Evolutionary conservation across 2,888 invertebrate species (phyloP).

Genomic region (Zootermopsis nevadensis): DNA sequence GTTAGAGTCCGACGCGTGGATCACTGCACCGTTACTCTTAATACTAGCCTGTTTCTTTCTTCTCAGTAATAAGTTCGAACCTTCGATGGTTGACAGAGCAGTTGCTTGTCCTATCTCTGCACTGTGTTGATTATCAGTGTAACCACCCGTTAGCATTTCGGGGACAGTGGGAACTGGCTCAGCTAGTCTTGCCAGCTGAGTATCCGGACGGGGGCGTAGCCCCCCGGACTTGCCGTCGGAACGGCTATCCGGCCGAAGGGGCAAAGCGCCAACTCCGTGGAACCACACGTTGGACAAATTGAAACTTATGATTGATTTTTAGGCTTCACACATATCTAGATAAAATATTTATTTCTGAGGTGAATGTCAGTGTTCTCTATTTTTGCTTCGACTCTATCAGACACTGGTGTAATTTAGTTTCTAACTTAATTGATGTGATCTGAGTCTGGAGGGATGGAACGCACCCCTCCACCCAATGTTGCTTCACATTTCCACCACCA

Average conservation of each 20-base stretch:
- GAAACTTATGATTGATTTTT: constrained; percentile 18
- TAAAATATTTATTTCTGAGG: no score
- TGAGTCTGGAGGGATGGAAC: constrained; percentile 11
- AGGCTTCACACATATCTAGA: neutral
- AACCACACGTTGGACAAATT: constrained; percentile 56
- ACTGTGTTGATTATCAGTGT: constrained; percentile 1
- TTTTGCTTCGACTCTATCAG: no score
- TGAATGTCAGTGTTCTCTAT: no score
- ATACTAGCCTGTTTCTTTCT: neutral
- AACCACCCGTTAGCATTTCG: constrained; percentile 41
- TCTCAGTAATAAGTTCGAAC: neutral
- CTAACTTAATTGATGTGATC: neutral
- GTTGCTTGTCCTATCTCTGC: neutral
- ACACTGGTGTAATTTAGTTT: neutral
- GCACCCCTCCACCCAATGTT: neutral
- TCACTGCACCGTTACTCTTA: constrained; percentile 5
- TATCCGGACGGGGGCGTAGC: constrained; percentile 45
- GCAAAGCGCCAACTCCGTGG: constrained; percentile 57
- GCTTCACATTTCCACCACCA: constrained; percentile 19
- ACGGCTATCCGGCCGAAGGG: constrained; percentile 54
- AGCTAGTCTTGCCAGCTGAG: constrained; percentile 52
- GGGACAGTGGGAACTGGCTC: constrained; percentile 54
- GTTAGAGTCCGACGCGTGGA: constrained; percentile 12
- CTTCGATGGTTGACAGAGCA: neutral
- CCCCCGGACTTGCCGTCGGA: constrained; percentile 40